Conservation (phyloP, 2,888 invertebrate species). For the Andrena hattorfiana region DNA sequence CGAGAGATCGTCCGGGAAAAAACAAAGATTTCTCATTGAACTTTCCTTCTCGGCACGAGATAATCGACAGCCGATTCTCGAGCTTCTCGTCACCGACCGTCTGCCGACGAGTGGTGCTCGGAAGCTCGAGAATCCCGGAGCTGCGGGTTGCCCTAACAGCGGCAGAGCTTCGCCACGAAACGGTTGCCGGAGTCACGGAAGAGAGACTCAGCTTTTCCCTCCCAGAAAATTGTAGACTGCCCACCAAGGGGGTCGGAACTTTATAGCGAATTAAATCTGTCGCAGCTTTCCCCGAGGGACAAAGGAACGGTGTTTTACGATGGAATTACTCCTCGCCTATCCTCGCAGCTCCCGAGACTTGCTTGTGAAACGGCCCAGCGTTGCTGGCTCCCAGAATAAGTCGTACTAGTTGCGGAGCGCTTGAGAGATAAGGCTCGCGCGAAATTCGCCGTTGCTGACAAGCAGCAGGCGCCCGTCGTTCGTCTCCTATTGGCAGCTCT, state of each 20-base stretch:
- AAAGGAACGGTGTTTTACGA: too few relatives aligned
- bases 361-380: constrained; percentile 19
- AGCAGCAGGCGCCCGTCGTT: constrained; percentile 33
- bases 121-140: constrained; percentile 28
- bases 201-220: not conserved
- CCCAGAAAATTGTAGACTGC: not conserved
- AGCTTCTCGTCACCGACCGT: constrained; percentile 4
- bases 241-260: not conserved
- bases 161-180: too few relatives aligned
- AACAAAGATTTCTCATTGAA: constrained; percentile 74
- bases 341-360: constrained; percentile 14
- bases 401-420: constrained; percentile 55
- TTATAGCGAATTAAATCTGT: not conserved
- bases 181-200: not conserved
- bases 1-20: constrained; percentile 77
- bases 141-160: constrained; percentile 1
- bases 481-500: constrained; percentile 45
- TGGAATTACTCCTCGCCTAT: not conserved
- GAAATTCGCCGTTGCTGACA: constrained; percentile 61
- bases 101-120: not conserved
- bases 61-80: constrained; percentile 19
- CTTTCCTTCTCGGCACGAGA: constrained; percentile 16
- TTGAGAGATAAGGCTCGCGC: constrained; percentile 64
- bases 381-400: constrained; percentile 53
- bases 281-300: not conserved